Percentiles rank a stretch among this genome's conserved stretches.
Evolutionary conservation across 1,140 invertebrate species (phyloP).

Genomic region (Macrobrachium rosenbergii): DNA sequence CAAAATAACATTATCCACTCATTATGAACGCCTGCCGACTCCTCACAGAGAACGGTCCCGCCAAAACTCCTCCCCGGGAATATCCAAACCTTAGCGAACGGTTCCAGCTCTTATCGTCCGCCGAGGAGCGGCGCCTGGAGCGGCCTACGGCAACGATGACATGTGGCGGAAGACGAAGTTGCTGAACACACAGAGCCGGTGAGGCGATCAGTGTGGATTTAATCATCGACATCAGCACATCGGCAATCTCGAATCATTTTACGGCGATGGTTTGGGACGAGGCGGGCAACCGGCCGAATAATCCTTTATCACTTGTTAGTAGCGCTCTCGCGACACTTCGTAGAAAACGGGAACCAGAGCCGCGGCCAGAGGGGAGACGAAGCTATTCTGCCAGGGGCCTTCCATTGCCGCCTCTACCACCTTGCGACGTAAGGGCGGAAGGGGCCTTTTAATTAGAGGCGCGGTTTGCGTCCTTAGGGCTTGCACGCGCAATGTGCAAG

Average conservation of each 20-base stretch:
- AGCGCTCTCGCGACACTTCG: conserved; percentile 54
- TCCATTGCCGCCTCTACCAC: conserved; percentile 9
- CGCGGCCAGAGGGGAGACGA: background rate
- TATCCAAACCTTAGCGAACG: background rate
- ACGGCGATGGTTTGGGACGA: conserved; percentile 53
- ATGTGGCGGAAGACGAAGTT: background rate
- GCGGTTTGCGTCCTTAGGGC: conserved; percentile 1
- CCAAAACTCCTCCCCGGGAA: background rate
- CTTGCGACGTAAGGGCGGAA: conserved; percentile 10
- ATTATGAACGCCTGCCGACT: conserved; percentile 46
- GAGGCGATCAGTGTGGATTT: conserved; percentile 33
- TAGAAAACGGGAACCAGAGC: conserved; percentile 53
- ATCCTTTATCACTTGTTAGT: conserved; percentile 62
- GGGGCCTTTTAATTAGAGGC: conserved; percentile 11
- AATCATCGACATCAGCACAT: conserved; percentile 61
- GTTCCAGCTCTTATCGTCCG: background rate
- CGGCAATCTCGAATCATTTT: conserved; percentile 61
- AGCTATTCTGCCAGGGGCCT: background rate
- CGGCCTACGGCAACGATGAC: background rate
- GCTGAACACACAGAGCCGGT: background rate
- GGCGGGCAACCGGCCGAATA: conserved; percentile 41
- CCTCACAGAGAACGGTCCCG: conserved; percentile 23
- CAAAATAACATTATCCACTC: conserved; percentile 61
- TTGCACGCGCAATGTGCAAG: conserved; percentile 27
- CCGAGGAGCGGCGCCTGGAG: background rate